Evolutionary conservation across 1,140 invertebrate genomes (phyloP).

Genomic region (Pogonomyrmex californicus): DNA sequence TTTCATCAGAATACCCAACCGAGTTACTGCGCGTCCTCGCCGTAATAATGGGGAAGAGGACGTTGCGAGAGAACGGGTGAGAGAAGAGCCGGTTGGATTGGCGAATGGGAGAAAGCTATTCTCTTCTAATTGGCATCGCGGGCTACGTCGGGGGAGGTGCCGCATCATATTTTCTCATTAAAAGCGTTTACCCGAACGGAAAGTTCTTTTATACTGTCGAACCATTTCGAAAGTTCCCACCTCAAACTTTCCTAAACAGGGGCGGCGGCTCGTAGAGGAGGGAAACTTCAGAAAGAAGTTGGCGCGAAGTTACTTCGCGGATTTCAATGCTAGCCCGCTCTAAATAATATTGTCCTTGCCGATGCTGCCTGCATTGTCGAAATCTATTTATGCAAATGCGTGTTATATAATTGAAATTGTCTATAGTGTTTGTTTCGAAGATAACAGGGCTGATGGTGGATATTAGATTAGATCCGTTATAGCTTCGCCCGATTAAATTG

Average conservation of each 20-base stretch:
- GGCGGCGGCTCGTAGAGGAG: slow-evolving; percentile 54
- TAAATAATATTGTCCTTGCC: slow-evolving; percentile 73
- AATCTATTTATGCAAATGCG: slow-evolving; percentile 55
- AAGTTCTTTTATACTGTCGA: slow-evolving; percentile 76
- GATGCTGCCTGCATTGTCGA: slow-evolving; percentile 50
- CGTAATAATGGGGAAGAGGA: slow-evolving; percentile 76
- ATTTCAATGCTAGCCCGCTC: slow-evolving; percentile 70
- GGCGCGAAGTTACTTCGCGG: slow-evolving; percentile 57
- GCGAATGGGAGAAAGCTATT: slow-evolving; percentile 63
- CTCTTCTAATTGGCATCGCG: slow-evolving; percentile 81
- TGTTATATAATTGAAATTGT: slow-evolving; percentile 16
- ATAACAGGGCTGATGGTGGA: slow-evolving; percentile 2
- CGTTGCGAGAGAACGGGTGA: neutral
- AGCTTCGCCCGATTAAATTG: slow-evolving; percentile 33
- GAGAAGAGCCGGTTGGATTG: slow-evolving; percentile 16
- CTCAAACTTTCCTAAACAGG: slow-evolving; percentile 72
- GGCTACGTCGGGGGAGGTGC: slow-evolving; percentile 65
- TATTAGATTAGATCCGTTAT: slow-evolving; percentile 32
- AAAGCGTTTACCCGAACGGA: slow-evolving; percentile 77
- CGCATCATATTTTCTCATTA: slow-evolving; percentile 81
- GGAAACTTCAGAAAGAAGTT: slow-evolving; percentile 67
- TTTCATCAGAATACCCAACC: slow-evolving; percentile 81
- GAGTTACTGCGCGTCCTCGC: slow-evolving; percentile 69
- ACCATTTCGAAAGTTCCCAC: slow-evolving; percentile 71
- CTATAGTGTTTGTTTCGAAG: slow-evolving; percentile 9